Conservation (phyloP, 2,113 vertebrate species). For the Equus quagga region DNA sequence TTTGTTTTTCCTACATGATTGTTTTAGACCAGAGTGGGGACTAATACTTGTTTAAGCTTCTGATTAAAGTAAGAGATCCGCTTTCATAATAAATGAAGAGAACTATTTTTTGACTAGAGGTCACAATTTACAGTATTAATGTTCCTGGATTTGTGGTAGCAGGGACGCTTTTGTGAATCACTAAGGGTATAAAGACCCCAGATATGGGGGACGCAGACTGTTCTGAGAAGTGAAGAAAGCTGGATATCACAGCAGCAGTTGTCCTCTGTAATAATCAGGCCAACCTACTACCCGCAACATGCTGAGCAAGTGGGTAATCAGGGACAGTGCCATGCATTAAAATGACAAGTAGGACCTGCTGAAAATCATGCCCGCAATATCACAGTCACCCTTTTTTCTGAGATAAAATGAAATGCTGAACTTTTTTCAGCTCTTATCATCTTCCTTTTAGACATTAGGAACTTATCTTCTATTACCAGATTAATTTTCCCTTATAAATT, state of each 20-base stretch:
- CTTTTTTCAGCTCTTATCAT: not conserved
- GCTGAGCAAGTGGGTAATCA: constrained; percentile 37
- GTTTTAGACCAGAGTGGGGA: not conserved
- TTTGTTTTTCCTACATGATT: constrained; percentile 1
- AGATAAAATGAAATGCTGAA: constrained; percentile 43
- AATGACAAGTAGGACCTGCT: constrained; percentile 35
- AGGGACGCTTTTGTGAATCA: not conserved
- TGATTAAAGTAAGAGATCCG: constrained; percentile 36
- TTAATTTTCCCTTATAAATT: not conserved
- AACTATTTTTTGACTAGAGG: constrained; percentile 40
- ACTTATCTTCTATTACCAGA: constrained; percentile 11
- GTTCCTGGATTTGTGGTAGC: not conserved
- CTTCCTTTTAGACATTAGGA: constrained; percentile 23
- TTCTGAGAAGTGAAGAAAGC: constrained; percentile 62
- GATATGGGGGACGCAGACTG: not conserved
- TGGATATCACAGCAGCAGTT: constrained; percentile 42
- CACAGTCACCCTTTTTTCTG: not conserved
- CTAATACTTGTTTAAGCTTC: constrained; percentile 37
- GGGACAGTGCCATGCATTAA: constrained; percentile 30
- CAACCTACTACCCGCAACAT: not conserved
- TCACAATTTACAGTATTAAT: constrained; percentile 30
- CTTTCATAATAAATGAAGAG: constrained; percentile 43
- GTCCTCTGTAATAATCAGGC: constrained; percentile 9
- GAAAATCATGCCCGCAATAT: not conserved
- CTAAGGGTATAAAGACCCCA: not conserved